Evolutionary conservation across 2,797 vertebrate species (phyloP).

Genomic region (Chromis chromis): DNA sequence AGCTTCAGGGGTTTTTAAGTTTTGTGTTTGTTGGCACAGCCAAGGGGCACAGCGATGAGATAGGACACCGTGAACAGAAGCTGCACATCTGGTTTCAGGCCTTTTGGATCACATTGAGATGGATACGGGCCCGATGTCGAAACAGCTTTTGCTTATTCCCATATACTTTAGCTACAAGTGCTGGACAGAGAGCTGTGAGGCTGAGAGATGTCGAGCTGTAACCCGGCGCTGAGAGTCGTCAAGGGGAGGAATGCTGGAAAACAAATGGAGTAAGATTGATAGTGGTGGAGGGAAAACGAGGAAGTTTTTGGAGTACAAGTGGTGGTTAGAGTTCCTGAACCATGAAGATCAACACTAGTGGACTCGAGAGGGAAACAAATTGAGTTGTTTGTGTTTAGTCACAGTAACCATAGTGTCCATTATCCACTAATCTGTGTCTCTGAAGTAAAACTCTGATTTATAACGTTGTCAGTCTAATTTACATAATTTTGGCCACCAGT

Average conservation of each 20-base stretch:
- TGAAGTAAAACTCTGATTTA: background rate
- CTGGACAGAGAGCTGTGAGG: conserved; percentile 6
- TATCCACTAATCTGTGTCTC: background rate
- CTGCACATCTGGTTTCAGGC: conserved; percentile 56
- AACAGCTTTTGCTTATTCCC: conserved; percentile 14
- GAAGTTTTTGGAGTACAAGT: conserved; percentile 19
- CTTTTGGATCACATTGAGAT: conserved; percentile 12
- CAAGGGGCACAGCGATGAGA: background rate
- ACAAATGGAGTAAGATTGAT: conserved; percentile 32
- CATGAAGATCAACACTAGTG: conserved; percentile 8
- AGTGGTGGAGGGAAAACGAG: background rate
- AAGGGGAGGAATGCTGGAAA: conserved; percentile 25
- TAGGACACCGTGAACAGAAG: conserved; percentile 26
- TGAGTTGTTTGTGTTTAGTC: conserved; percentile 41
- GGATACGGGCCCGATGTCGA: background rate
- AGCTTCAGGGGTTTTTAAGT: background rate
- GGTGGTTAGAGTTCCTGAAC: background rate
- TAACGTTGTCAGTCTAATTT: background rate
- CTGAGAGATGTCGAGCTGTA: conserved; percentile 3
- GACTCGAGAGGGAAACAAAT: conserved; percentile 2
- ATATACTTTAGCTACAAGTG: conserved; percentile 1
- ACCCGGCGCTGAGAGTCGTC: background rate
- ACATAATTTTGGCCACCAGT: no score
- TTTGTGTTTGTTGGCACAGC: conserved; percentile 25
- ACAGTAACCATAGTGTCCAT: conserved; percentile 27